phyloP scores from a whole-genome alignment of 1,140 invertebrate species.

The Lepeophtheirus salmonis region DNA sequence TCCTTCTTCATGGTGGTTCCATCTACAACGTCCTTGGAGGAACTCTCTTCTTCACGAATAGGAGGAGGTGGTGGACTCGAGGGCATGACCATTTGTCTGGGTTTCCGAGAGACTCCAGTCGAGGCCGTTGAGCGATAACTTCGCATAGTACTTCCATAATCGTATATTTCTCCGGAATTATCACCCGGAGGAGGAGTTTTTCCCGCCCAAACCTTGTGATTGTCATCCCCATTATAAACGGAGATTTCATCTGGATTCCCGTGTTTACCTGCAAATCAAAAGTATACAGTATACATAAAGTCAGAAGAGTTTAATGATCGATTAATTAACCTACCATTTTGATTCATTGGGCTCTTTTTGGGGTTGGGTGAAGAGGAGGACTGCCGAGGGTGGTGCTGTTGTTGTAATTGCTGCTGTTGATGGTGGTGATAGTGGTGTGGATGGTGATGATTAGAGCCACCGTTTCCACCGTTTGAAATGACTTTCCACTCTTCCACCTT shows the following conservation, averaged over 20 bases:
- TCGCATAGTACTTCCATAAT: constrained; percentile 44
- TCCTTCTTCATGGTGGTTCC: constrained; percentile 28
- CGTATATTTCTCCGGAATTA: constrained; percentile 31
- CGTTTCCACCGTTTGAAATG: constrained; percentile 18
- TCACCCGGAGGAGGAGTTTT: constrained; percentile 16
- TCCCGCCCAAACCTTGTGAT: constrained; percentile 64
- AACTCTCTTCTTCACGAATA: constrained; percentile 36
- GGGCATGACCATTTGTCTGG: constrained; percentile 53
- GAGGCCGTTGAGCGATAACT: constrained; percentile 38
- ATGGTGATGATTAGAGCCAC: constrained; percentile 25
- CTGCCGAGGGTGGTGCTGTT: too few species aligned
- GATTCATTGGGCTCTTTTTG: not conserved
- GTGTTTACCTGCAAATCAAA: constrained; percentile 21
- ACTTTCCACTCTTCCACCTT: constrained; percentile 24
- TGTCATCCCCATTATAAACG: constrained; percentile 70
- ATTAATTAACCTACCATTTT: not conserved
- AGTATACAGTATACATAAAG: not conserved
- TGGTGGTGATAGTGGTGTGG: too few species aligned
- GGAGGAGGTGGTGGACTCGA: constrained; percentile 56
- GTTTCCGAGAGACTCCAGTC: constrained; percentile 30
- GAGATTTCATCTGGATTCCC: constrained; percentile 39
- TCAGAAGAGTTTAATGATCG: constrained; percentile 2
- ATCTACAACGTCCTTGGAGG: constrained; percentile 28
- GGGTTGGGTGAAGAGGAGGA: not conserved
- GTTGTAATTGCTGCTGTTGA: too few species aligned